phyloP scores from a whole-genome alignment of 2,113 vertebrate genomes.

The Upupa epops region DNA sequence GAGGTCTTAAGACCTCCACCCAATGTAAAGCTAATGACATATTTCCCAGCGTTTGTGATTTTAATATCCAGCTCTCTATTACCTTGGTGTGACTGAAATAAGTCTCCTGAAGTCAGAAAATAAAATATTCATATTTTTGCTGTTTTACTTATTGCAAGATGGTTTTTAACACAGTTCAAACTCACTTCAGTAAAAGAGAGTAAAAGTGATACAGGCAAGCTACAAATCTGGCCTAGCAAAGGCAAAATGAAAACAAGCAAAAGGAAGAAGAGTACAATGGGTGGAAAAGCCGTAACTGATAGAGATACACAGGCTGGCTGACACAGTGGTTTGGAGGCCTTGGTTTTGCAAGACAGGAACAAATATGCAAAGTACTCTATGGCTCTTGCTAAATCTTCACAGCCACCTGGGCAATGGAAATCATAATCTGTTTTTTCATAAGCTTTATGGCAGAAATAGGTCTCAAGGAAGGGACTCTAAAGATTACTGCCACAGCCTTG shows the following conservation, averaged over 20 bases:
- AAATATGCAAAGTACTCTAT: neutral
- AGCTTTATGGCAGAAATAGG: neutral
- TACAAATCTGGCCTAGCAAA: neutral
- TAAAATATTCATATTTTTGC: neutral
- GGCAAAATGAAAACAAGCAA: neutral
- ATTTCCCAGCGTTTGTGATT: neutral
- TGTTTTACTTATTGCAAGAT: neutral
- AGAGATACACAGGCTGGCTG: neutral
- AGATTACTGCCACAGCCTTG: neutral
- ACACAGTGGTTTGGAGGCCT: neutral
- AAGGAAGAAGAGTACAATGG: neutral
- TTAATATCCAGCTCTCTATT: neutral
- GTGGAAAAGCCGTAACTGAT: neutral
- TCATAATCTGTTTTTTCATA: neutral
- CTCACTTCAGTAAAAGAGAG: neutral
- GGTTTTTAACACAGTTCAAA: neutral
- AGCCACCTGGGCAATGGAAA: neutral
- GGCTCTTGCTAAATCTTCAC: neutral
- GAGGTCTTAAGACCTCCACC: neutral
- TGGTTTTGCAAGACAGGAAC: neutral
- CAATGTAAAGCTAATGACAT: fast-evolving
- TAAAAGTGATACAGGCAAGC: neutral
- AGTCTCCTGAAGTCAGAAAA: neutral
- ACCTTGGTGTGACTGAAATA: neutral
- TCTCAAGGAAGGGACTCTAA: too few relatives aligned